A percentile compares a stretch with the other conserved stretches of the same genome.
phyloP scores from a whole-genome alignment of 2,797 vertebrate genomes.

The Allobates femoralis region DNA sequence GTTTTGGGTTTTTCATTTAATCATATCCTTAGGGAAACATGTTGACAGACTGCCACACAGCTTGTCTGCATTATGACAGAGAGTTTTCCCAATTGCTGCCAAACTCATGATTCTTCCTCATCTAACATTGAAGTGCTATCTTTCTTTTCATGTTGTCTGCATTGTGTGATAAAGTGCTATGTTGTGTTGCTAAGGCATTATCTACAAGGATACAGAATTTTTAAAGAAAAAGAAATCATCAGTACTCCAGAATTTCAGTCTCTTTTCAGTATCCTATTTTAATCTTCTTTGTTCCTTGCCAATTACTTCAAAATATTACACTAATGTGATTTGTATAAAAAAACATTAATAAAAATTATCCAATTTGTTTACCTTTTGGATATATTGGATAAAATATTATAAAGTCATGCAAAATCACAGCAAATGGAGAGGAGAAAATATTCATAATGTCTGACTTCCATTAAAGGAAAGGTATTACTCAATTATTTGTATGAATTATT shows the following conservation, averaged over 20 bases:
- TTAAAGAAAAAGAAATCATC: background rate
- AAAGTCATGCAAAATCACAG: too few relatives aligned
- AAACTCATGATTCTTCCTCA: constrained; percentile 61
- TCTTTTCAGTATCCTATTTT: background rate
- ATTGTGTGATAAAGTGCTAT: constrained; percentile 59
- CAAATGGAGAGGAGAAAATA: too few relatives aligned
- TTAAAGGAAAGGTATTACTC: too few relatives aligned
- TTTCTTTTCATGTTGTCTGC: constrained; percentile 60
- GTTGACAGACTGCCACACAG: constrained; percentile 61
- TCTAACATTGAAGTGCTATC: constrained; percentile 61
- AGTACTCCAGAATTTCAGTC: background rate
- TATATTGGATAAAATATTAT: too few relatives aligned
- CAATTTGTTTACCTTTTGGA: background rate
- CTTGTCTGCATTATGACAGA: constrained; percentile 60
- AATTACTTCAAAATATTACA: background rate
- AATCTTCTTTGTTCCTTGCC: background rate
- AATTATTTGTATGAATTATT: too few relatives aligned
- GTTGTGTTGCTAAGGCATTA: constrained; percentile 50
- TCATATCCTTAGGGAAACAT: constrained; percentile 57
- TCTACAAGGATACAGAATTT: constrained; percentile 55
- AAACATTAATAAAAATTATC: background rate
- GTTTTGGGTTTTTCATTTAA: constrained; percentile 62
- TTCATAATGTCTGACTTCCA: too few relatives aligned
- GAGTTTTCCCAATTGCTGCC: constrained; percentile 61
- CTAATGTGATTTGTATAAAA: background rate